A percentile compares a stretch with the other conserved stretches of the same genome.
Evolutionary conservation across 2,797 vertebrate species (phyloP).

Genomic region (Dipus sagitta): DNA sequence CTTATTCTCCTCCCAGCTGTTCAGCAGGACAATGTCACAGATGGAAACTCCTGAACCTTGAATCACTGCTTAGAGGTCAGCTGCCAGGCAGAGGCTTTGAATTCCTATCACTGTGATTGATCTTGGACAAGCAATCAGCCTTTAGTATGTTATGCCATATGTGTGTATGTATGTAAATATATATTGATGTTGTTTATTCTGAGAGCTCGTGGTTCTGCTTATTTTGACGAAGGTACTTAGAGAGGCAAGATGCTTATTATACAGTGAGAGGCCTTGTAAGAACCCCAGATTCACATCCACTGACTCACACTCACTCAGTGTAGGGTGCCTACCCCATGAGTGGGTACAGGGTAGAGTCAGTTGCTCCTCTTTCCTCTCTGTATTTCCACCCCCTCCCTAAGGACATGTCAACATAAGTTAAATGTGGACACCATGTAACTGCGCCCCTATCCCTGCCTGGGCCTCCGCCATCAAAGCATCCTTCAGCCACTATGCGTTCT

Average conservation of each 20-base stretch:
- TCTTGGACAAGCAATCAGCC: not conserved
- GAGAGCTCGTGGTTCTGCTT: not conserved
- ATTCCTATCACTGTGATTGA: not conserved
- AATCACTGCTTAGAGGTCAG: not conserved
- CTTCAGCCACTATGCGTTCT: slow-evolving; percentile 29
- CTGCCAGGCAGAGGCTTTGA: not conserved
- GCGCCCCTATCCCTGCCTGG: not conserved
- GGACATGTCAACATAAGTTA: not conserved
- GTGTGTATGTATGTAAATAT: too few species aligned
- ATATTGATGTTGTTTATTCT: not conserved
- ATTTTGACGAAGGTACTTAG: not conserved
- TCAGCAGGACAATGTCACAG: not conserved
- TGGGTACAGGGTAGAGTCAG: not conserved
- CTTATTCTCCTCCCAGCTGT: not conserved
- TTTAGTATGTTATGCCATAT: not conserved
- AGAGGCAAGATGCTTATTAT: not conserved
- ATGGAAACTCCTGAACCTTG: not conserved
- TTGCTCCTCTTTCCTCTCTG: not conserved
- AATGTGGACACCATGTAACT: not conserved
- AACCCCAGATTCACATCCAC: not conserved
- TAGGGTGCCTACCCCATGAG: not conserved
- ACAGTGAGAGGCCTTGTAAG: not conserved
- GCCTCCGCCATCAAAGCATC: slow-evolving; percentile 21
- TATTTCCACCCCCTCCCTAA: not conserved
- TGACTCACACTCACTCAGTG: not conserved